Conservation (phyloP, 2,888 invertebrate genomes). For the Gnatocerus cornutus region DNA sequence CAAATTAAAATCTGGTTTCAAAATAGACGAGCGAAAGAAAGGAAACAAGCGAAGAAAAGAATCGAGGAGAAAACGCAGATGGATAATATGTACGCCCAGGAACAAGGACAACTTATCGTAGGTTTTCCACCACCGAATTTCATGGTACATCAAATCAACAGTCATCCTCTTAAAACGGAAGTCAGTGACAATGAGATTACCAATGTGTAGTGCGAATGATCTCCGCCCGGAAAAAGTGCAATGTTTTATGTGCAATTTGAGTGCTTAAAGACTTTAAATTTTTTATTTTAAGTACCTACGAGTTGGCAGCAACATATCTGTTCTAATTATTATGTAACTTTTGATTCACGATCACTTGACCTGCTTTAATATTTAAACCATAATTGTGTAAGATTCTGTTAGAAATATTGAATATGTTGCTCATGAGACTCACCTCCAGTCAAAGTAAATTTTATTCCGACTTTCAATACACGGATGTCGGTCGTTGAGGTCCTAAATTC, state of each 20-base stretch:
- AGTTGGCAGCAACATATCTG: too few relatives aligned
- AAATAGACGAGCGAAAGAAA: slow-evolving; percentile 92
- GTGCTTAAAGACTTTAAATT: neutral
- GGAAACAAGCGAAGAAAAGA: slow-evolving; percentile 90
- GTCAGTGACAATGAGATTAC: neutral
- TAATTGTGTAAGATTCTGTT: too few relatives aligned
- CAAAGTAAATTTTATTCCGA: too few relatives aligned
- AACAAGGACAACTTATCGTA: slow-evolving; percentile 22
- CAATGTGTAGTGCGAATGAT: too few relatives aligned
- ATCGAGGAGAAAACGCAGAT: slow-evolving; percentile 60
- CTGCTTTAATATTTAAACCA: too few relatives aligned
- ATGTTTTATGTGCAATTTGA: slow-evolving; percentile 29
- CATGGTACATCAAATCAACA: slow-evolving; percentile 16
- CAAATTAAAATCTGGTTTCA: slow-evolving; percentile 88
- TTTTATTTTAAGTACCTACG: too few relatives aligned
- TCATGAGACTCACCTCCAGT: too few relatives aligned
- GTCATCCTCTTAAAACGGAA: slow-evolving; percentile 13
- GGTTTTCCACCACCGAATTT: slow-evolving; percentile 15
- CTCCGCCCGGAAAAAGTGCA: slow-evolving; percentile 9
- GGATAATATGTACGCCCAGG: slow-evolving; percentile 12
- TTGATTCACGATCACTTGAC: too few relatives aligned
- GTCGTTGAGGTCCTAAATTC: too few relatives aligned
- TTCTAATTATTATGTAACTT: too few relatives aligned
- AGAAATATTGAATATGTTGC: too few relatives aligned
- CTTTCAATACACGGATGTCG: too few relatives aligned